These are phyloP conservation scores for Nipponacmea schrenckii DNA, from an alignment of 2,888 invertebrate species.

Conservation along the genomic window DNA sequence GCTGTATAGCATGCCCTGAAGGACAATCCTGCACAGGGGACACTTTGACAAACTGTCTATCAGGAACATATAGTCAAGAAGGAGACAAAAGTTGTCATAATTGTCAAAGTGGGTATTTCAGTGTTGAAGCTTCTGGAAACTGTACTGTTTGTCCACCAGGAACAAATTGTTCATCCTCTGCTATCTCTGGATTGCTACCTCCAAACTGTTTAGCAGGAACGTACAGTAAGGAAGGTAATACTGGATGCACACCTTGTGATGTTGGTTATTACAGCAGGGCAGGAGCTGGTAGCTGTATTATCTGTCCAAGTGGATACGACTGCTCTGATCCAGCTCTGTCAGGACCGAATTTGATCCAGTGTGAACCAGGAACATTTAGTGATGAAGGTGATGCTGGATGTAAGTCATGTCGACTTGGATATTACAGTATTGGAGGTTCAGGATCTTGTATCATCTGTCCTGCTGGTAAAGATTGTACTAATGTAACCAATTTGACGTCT, in stretches of 20 bases:
- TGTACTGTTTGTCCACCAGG: not conserved
- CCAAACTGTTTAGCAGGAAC: constrained; percentile 15
- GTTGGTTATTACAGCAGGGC: constrained; percentile 22
- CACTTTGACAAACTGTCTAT: constrained; percentile 41
- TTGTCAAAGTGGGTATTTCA: constrained; percentile 42
- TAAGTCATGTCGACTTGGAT: constrained; percentile 23
- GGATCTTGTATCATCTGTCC: constrained; percentile 27
- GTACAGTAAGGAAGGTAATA: constrained; percentile 29
- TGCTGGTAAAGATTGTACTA: constrained; percentile 29
- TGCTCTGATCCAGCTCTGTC: constrained; percentile 9
- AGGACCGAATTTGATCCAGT: not conserved
- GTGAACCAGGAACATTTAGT: constrained; percentile 10
- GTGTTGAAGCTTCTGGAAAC: not conserved
- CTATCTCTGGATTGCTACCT: constrained; percentile 7
- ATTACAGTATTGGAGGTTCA: constrained; percentile 20
- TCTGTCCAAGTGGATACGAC: constrained; percentile 19
- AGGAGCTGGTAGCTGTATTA: not conserved
- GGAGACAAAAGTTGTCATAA: constrained; percentile 41
- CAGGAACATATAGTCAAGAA: constrained; percentile 49
- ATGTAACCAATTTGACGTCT: constrained; percentile 32
- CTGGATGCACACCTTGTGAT: constrained; percentile 32
- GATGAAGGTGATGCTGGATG: constrained; percentile 23
- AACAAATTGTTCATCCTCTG: not conserved
- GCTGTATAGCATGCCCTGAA: constrained; percentile 55
- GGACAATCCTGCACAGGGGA: constrained; percentile 57